Evolutionary conservation across 2,888 invertebrate genomes (phyloP).

Genomic region (Drosophila yooni): DNA sequence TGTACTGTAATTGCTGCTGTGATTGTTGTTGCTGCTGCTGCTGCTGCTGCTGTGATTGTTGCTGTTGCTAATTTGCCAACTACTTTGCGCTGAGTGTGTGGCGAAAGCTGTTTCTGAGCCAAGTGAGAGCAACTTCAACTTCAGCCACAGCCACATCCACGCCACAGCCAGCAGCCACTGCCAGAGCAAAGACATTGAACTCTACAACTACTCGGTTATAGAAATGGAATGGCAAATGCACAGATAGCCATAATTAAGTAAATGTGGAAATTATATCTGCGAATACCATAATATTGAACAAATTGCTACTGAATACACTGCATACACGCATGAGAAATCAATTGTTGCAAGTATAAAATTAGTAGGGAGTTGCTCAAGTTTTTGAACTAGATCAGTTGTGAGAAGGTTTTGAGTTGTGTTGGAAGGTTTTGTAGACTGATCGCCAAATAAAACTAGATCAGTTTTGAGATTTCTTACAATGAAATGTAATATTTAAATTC

Average conservation of each 20-base stretch:
- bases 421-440: neutral
- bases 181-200: conserved; percentile 69
- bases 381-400: neutral
- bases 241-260: conserved; percentile 64
- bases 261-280: conserved; percentile 62
- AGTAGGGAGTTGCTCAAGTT: neutral
- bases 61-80: conserved; percentile 78
- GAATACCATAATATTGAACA: conserved; percentile 17
- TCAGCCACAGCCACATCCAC: neutral
- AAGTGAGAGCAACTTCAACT: conserved; percentile 61
- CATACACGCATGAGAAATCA: neutral
- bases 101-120: conserved; percentile 66
- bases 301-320: conserved; percentile 3
- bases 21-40: conserved; percentile 34
- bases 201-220: conserved; percentile 38
- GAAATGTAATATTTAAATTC: neutral
- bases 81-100: conserved; percentile 55
- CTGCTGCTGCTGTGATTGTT: conserved; percentile 36
- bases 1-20: conserved; percentile 47
- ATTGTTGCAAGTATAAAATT: neutral
- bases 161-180: neutral
- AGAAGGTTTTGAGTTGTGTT: neutral
- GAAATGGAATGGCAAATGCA: conserved; percentile 63
- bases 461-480: neutral
- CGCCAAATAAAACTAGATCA: neutral